Base-by-base conservation (phyloP, 2,113 vertebrate genomes). In the Colossoma macropomum region DNA sequence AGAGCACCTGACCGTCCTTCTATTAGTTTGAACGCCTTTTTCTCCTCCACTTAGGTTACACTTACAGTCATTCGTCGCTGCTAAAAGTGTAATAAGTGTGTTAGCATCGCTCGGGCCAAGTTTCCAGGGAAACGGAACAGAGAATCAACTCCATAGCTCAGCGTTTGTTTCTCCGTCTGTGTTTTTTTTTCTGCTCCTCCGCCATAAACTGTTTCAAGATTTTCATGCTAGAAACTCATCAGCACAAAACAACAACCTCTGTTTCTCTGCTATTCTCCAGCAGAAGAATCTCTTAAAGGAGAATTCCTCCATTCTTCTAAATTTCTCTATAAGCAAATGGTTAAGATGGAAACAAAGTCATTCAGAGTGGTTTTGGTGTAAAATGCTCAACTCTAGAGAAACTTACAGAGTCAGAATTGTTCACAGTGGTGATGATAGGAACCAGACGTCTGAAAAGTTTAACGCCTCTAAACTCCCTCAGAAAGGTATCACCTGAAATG, bases 81-180 rank as follows among this genome's bases (percentile, higher is more conserved):
- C 76, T 84, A 73, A 21, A 59, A 50, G 71, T 16, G 45, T 38
- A 79, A 70, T n/a, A 59, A 63, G 65, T 81, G 75, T 28, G 82
- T 82, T 87, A 81, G 54, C 75, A 79, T 52, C 73, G 74, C 71
- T 65, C 65, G 75, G 32, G 45, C 17, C 71, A 81, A 81, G 86
- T 87, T 84, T 84, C 86, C 86, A 84, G 52, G 86, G 86, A 81
- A 87, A 87, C 86, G 69, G 66, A 70, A 48, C 69, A 65, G 75
- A 41, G 32, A 81, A 82, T 80, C 79, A 82, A 82, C 78, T 81
- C 77, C 70, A 84, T 63, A 81, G 30, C 63, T 38, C 27, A 38
- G 70, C 38, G 45, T 41, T 56, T 71, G 80, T 32, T 27, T 25
- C 38, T 52, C 52, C 65, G 6, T 9, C 19, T 59, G 54, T 27